phyloP scores from a whole-genome alignment of 2,888 invertebrate genomes.

The Poecilobothrus nobilitatus region DNA sequence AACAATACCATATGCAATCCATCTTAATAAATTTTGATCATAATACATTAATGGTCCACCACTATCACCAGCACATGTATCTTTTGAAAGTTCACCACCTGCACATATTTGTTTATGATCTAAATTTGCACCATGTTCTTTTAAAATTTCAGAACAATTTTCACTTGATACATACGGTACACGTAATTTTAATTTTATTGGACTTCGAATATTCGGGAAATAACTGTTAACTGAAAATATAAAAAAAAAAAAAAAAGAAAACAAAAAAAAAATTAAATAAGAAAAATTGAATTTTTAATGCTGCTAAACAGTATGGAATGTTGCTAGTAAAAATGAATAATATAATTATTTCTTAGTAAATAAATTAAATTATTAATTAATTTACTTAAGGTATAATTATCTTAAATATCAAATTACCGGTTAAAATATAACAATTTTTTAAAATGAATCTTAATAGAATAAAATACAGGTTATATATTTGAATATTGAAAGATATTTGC shows the following conservation, averaged over 20 bases:
- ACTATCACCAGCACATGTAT: constrained; percentile 61
- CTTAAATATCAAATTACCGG: too few species aligned
- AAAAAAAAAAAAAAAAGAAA: constrained; percentile 7
- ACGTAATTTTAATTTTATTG: constrained; percentile 55
- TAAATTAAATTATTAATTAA: too few species aligned
- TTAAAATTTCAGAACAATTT: constrained; percentile 49
- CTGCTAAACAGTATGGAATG: too few species aligned
- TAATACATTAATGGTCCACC: constrained; percentile 66
- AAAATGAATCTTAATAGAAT: too few species aligned
- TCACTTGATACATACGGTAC: constrained; percentile 50
- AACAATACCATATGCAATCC: constrained; percentile 56
- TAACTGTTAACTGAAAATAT: constrained; percentile 36
- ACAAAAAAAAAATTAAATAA: too few species aligned
- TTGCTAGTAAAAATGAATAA: too few species aligned
- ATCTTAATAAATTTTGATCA: constrained; percentile 43
- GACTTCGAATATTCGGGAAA: constrained; percentile 44
- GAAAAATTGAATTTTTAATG: too few species aligned
- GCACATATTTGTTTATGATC: constrained; percentile 58
- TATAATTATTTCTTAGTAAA: too few species aligned
- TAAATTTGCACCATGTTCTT: constrained; percentile 45
- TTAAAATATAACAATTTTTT: too few species aligned
- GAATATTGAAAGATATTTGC: too few species aligned
- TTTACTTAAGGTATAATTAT: too few species aligned
- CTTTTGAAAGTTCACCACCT: constrained; percentile 58
- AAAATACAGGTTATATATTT: too few species aligned